phyloP scores from a whole-genome alignment of 1,140 invertebrate species.

The Delia radicum region DNA sequence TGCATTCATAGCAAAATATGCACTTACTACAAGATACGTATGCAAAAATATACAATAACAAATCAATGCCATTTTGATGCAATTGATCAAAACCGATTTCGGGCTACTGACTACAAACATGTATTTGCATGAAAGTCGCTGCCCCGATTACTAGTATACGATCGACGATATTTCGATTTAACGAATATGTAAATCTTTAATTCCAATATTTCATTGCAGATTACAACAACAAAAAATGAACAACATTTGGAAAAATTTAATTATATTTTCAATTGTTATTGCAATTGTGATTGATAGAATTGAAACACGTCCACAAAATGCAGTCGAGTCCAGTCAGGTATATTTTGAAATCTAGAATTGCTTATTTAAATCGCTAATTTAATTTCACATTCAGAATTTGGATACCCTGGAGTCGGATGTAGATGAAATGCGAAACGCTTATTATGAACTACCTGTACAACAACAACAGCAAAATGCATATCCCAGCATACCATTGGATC shows the following conservation, averaged over 20 bases:
- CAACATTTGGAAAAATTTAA: not conserved
- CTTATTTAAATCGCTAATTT: not conserved
- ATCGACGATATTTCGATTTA: too few relatives aligned
- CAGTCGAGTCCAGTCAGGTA: constrained; percentile 25
- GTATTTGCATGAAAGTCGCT: too few relatives aligned
- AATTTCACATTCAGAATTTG: constrained; percentile 3
- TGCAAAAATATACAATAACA: too few relatives aligned
- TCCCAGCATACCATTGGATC: constrained; percentile 48
- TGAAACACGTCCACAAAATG: constrained; percentile 22
- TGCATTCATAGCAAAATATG: too few relatives aligned
- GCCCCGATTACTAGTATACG: too few relatives aligned
- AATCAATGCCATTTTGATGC: too few relatives aligned
- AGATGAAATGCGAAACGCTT: constrained; percentile 29
- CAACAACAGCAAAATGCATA: constrained; percentile 31
- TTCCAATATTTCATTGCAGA: not conserved
- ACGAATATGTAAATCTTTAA: too few relatives aligned
- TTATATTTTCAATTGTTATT: not conserved
- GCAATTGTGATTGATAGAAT: not conserved
- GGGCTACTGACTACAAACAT: too few relatives aligned
- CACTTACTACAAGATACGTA: too few relatives aligned
- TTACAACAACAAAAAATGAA: not conserved
- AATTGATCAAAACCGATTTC: too few relatives aligned
- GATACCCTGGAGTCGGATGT: constrained; percentile 18
- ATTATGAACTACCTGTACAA: constrained; percentile 45
- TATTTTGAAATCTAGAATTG: not conserved